A percentile compares a stretch with the other conserved stretches of the same genome.
Evolutionary conservation across 2,797 vertebrate genomes (phyloP).

Genomic region (Momotus momota): DNA sequence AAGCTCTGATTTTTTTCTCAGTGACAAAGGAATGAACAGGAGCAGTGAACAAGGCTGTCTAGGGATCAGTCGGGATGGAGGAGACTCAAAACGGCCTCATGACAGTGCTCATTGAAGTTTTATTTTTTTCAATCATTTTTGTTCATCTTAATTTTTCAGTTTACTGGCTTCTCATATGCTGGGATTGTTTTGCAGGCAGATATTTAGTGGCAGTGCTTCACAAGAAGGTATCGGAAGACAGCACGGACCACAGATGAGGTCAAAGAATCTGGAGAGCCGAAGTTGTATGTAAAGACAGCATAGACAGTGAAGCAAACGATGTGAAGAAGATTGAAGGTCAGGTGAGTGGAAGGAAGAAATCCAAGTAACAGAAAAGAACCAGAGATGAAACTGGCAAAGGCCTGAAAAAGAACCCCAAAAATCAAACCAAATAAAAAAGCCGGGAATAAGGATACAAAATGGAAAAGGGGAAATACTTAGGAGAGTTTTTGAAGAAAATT

Average conservation of each 20-base stretch:
- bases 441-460: background rate
- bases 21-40: background rate
- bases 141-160: background rate
- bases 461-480: background rate
- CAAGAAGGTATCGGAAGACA: background rate
- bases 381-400: background rate
- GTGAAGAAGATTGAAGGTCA: background rate
- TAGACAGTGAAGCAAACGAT: background rate
- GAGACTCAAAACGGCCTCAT: background rate
- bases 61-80: background rate
- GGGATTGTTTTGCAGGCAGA: background rate
- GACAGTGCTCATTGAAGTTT: background rate
- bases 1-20: background rate
- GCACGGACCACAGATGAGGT: background rate
- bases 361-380: background rate
- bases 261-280: background rate
- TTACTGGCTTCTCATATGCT: background rate
- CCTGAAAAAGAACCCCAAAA: background rate
- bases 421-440: accelerated
- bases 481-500: background rate
- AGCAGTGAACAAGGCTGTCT: background rate
- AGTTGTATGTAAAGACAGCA: background rate
- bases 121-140: background rate
- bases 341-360: background rate
- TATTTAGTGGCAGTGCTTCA: background rate